These are phyloP conservation scores for Dasypogon diadema DNA, from an alignment of 2,888 invertebrate genomes.

Conservation along the genomic window DNA sequence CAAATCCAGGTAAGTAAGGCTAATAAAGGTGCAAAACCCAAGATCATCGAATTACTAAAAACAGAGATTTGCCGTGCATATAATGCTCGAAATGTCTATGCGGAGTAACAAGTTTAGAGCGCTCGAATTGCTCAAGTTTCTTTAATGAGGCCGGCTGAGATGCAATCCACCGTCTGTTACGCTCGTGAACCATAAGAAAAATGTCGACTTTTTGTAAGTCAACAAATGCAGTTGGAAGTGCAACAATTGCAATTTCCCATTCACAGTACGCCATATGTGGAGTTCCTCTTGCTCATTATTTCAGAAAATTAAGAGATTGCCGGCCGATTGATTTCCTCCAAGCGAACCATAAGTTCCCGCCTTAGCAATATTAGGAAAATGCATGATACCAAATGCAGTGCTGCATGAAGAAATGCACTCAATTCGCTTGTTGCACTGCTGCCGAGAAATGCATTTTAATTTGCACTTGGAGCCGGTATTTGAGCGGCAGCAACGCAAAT, in stretches of 20 bases:
- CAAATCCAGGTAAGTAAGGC: not conserved
- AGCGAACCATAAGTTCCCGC: not conserved
- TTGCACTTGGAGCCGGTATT: not conserved
- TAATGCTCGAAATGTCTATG: constrained; percentile 3
- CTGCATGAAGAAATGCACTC: not conserved
- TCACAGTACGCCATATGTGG: not conserved
- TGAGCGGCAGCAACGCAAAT: not conserved
- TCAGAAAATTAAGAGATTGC: not conserved
- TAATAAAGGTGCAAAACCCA: constrained; percentile 11
- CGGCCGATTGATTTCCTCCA: not conserved
- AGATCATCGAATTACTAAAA: constrained; percentile 19
- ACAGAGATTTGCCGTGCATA: not conserved
- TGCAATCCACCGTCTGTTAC: not conserved
- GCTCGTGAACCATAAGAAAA: not conserved
- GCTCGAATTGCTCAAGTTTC: not conserved
- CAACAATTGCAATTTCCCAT: not conserved
- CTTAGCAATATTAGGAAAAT: not conserved
- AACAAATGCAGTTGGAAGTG: not conserved
- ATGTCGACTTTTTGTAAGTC: not conserved
- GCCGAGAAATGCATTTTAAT: not conserved
- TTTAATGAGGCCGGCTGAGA: not conserved
- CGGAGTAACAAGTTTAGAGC: constrained; percentile 20
- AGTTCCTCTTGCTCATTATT: constrained; percentile 15
- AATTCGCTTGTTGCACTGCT: not conserved
- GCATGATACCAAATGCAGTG: not conserved